phyloP scores from a whole-genome alignment of 2,113 vertebrate species.

The Balaeniceps rex region DNA sequence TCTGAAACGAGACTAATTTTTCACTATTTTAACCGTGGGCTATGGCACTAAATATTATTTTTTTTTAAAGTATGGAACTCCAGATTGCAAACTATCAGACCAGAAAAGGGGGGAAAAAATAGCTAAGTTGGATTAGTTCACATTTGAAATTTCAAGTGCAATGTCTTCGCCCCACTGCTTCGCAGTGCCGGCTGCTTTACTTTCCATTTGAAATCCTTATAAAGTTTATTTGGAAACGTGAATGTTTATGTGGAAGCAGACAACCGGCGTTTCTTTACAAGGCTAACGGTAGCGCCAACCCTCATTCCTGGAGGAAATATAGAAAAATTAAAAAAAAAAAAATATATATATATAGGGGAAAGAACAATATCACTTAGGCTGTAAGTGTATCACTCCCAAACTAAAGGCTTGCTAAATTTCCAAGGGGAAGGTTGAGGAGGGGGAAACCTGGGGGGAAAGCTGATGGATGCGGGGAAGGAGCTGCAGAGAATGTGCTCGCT shows the following conservation, averaged over 20 bases:
- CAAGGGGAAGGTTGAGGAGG: background rate
- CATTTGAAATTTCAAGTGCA: constrained; percentile 10
- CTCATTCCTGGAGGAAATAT: background rate
- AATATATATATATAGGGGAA: background rate
- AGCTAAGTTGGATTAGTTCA: constrained; percentile 40
- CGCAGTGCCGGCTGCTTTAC: background rate
- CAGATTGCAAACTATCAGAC: constrained; percentile 53
- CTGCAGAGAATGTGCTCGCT: background rate
- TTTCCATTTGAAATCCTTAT: constrained; percentile 37
- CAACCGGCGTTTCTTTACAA: constrained; percentile 14
- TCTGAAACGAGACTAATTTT: constrained; percentile 78
- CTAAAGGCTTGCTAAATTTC: background rate
- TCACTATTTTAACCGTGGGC: constrained; percentile 75
- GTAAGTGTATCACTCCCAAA: background rate
- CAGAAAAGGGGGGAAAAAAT: background rate
- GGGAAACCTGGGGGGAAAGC: background rate
- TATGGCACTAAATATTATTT: constrained; percentile 62
- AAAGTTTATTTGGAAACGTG: constrained; percentile 59
- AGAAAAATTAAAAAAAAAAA: background rate
- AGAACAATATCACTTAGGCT: background rate
- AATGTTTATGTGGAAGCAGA: constrained; percentile 42
- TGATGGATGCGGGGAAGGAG: background rate
- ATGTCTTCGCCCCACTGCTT: background rate
- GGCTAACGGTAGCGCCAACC: background rate
- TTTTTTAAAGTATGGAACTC: background rate